Evolutionary conservation across 2,888 invertebrate species (phyloP), one percentile per base, ranked within the genome.

Genomic region (Tolmerus cingulatus): DNA sequence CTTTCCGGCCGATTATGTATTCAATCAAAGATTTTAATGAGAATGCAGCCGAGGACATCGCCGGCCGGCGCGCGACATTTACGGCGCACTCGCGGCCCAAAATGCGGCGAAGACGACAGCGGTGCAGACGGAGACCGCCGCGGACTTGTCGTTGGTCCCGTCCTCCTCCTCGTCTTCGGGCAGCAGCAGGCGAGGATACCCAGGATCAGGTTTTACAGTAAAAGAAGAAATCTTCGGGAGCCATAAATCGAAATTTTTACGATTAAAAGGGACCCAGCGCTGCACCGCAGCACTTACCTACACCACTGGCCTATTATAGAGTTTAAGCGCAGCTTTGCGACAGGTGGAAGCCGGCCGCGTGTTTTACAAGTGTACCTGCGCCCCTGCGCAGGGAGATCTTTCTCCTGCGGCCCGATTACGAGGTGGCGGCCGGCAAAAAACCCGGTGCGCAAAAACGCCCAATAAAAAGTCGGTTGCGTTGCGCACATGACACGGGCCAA

Each of bases 291-390:
- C 74, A 85, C 85, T 84, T 85, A 85, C 85, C 85, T 85, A 74
- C 85, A 85, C 85, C 85, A 85, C 85, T 85, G 85, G 43, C 74
- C 74, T 85, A 85, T 85, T 85, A 85, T 85, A 85, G 74, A 57
- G 40, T 86, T 87, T 81, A 87, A 87, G 88, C 87, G 88, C 88
- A 88, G 86, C 88, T 88, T 88, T 87, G 85, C 87, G 88, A 87
- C 88, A 88, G 88, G 88, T 88, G 88, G 74, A 74, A 66, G 16
- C 30, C 46, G 43, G 46, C 74, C 34, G 74, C 27, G n/a, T 74
- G 46, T 46, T 23, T 19, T 46, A 74, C 74, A 85, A 34, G 46
- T 85, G 74, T 85, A 85, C 66, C 84, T 84, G 23, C 57, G 46
- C 12, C 40, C 34, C 34, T 34, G 34, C 34, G 19, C 82, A 66